phyloP scores from a whole-genome alignment of 2,888 invertebrate species.

The Pegoplata infirma region DNA sequence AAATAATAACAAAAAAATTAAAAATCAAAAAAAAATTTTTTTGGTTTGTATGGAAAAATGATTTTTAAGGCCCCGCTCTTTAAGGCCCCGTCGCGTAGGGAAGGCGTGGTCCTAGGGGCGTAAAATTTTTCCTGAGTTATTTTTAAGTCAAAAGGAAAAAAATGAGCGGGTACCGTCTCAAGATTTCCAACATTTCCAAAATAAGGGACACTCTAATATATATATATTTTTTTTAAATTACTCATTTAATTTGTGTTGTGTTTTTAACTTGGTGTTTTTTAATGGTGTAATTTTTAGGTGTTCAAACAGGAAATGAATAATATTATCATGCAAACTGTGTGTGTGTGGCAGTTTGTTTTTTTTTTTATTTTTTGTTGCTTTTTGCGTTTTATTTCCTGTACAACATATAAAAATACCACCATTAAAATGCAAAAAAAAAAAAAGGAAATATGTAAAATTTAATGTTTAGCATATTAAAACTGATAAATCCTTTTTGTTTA shows the following conservation, averaged over 20 bases:
- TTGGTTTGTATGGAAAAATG: too few species aligned
- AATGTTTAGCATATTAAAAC: slow-evolving; percentile 20
- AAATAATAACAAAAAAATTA: too few species aligned
- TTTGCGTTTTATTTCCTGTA: neutral
- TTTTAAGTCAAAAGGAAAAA: too few species aligned
- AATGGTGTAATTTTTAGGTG: slow-evolving; percentile 30
- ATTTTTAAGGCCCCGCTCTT: too few species aligned
- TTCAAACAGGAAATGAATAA: slow-evolving; percentile 29
- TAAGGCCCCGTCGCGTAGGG: too few species aligned
- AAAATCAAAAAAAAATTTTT: too few species aligned
- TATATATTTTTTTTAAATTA: neutral
- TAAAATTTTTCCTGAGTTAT: too few species aligned
- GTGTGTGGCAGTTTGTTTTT: neutral
- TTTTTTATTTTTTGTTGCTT: neutral
- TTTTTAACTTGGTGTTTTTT: neutral
- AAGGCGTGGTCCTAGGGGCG: too few species aligned
- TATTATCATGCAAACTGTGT: slow-evolving; percentile 18
- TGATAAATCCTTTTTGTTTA: slow-evolving; percentile 28
- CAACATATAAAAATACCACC: neutral
- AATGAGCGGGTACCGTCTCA: too few species aligned
- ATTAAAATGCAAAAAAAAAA: neutral
- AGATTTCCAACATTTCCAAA: too few species aligned
- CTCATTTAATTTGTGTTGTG: neutral
- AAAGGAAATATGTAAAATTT: neutral
- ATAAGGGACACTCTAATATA: too few species aligned